Evolutionary conservation across 1,140 invertebrate species (phyloP), one percentile per base, ranked within the genome.

Genomic region (Drosophila quadrilineata): DNA sequence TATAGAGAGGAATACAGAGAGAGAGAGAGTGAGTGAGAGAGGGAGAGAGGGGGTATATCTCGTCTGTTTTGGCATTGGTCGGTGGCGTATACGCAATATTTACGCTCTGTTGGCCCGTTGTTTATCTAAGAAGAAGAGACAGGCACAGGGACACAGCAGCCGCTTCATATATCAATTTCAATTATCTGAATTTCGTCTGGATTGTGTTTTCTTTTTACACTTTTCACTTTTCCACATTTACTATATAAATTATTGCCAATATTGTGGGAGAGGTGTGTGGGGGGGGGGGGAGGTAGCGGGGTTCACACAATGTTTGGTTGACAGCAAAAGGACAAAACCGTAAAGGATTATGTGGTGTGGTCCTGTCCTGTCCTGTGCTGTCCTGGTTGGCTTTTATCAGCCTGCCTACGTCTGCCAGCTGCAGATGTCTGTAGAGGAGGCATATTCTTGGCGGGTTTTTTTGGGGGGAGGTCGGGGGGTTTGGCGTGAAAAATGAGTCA

Each of bases 401-500:
- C 67, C 74, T 50, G n/a, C n/a, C n/a, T n/a, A n/a, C n/a, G n/a
- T n/a, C n/a, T n/a, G n/a, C n/a, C n/a, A n/a, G n/a, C n/a, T n/a
- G n/a, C n/a, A n/a, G n/a, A n/a, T n/a, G n/a, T n/a, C n/a, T n/a
- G n/a, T n/a, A n/a, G n/a, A n/a, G n/a, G n/a, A n/a, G n/a, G n/a
- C n/a, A n/a, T n/a, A n/a, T n/a, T n/a, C n/a, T n/a, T n/a, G n/a
- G n/a, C n/a, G n/a, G n/a, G n/a, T n/a, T n/a, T n/a, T n/a, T n/a
- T n/a, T n/a, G n/a, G n/a, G n/a, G n/a, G n/a, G n/a, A n/a, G n/a
- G n/a, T n/a, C n/a, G n/a, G n/a, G n/a, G n/a, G n/a, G n/a, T n/a
- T n/a, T n/a, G 77, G 74, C 79, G 74, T 84, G 79, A 84, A 84
- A 84, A 84, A 84, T 84, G 79, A 84, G 70, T 74, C 79, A 84